Evolutionary conservation across 2,888 invertebrate species (phyloP), one percentile per base, ranked within the genome.

Genomic region (Campoletis raptor): DNA sequence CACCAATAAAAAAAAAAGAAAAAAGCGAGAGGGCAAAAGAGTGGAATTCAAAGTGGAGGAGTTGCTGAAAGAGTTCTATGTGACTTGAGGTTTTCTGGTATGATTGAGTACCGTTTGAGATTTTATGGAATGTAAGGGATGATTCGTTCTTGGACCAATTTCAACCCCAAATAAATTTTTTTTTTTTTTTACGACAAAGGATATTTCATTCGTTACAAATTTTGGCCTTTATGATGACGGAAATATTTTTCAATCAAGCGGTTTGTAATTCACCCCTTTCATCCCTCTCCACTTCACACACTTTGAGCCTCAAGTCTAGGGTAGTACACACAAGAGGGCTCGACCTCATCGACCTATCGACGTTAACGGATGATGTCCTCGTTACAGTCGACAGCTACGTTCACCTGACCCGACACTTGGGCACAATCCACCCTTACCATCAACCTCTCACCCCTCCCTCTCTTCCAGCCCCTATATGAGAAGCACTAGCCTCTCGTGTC

Each of bases 301-400:
- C 37, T 66, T 37, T 40, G 52, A 78, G 37, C 54, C 54, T 67
- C 21, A 48, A 69, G 76, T 40, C 37, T 45, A 8, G 21, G n/a
- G 77, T 81, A 40, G 40, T 45, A 79, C 81, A 76, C 61, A 76
- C 76, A 54, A 80, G 85, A 78, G 76, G 40, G 42, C 74, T 80
- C 85, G 79, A 87, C 81, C 82, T 40, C 80, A 85, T 85, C 85
- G 74, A 79, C 86, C 86, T 83, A 87, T 85, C 85, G 85, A 85
- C 85, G 82, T 78, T 84, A 84, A 86, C 81, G 84, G 86, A 86
- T 81, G 77, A 86, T 86, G 84, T 81, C 57, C 83, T 74, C 86
- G 70, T 81, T 74, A 67, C 73, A 74, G 74, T 72, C 77, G 83
- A 67, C 67, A 73, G 67, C 69, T 73, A 24, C 78, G 84, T 81